These are phyloP conservation scores for Acrossocheilus fasciatus DNA, from an alignment of 2,797 vertebrate species.

Conservation along the genomic window DNA sequence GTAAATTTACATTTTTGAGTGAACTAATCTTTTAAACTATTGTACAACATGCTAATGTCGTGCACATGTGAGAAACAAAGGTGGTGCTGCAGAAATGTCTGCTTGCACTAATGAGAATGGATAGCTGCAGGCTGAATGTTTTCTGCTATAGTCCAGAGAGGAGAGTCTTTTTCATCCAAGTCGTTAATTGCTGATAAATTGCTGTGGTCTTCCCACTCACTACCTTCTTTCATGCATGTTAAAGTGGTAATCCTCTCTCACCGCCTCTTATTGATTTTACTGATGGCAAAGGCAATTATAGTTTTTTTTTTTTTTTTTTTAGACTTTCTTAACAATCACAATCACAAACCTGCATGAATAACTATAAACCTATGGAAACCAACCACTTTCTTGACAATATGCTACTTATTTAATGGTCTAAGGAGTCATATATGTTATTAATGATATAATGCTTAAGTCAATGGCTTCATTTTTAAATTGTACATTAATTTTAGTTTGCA, in stretches of 20 bases:
- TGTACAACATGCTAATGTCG: neutral
- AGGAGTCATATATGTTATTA: neutral
- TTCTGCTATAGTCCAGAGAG: constrained; percentile 27
- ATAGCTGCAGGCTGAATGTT: constrained; percentile 49
- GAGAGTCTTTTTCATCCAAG: constrained; percentile 37
- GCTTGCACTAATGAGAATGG: constrained; percentile 55
- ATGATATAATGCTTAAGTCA: constrained; percentile 23
- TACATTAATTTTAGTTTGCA: constrained; percentile 51
- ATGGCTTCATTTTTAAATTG: constrained; percentile 41
- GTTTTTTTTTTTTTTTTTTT: neutral
- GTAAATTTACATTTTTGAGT: neutral
- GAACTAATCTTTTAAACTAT: neutral
- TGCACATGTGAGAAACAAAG: constrained; percentile 16
- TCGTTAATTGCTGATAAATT: constrained; percentile 61
- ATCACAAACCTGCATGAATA: neutral
- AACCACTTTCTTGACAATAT: neutral
- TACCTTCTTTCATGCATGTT: constrained; percentile 48
- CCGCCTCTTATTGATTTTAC: constrained; percentile 42
- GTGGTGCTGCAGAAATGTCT: constrained; percentile 13
- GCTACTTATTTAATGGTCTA: neutral
- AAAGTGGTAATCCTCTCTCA: constrained; percentile 37
- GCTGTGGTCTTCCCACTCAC: constrained; percentile 31
- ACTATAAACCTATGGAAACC: constrained; percentile 5
- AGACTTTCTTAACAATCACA: constrained; percentile 31
- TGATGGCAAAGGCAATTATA: constrained; percentile 34